Conservation (phyloP, 2,797 vertebrate genomes). For the Hirundo rustica region DNA sequence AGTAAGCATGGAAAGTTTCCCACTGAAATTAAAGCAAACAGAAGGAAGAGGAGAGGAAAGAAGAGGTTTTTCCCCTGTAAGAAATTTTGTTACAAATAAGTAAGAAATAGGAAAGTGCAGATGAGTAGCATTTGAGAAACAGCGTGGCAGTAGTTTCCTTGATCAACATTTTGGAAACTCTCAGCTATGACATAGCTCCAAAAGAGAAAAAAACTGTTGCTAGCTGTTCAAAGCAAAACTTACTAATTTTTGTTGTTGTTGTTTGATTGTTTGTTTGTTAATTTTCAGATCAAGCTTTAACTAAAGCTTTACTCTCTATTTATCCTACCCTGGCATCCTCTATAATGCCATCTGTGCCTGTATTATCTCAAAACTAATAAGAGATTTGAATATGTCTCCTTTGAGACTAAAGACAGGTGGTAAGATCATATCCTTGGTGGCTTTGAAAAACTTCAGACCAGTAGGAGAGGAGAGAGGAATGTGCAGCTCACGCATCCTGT, state of each 20-base stretch:
- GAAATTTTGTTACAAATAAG: conserved; percentile 31
- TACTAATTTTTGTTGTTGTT: not conserved
- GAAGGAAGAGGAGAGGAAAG: not conserved
- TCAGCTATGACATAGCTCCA: not conserved
- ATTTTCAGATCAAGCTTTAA: not conserved
- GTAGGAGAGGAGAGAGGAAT: not conserved
- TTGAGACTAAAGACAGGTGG: not conserved
- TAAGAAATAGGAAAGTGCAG: not conserved
- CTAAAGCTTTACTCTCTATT: not conserved
- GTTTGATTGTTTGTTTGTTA: not conserved
- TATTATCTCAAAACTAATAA: not conserved
- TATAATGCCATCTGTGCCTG: not conserved
- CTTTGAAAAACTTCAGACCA: not conserved
- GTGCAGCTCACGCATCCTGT: not conserved
- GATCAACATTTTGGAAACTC: not conserved
- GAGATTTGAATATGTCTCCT: not conserved
- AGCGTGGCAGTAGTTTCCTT: not conserved
- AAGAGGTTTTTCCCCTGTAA: conserved; percentile 33
- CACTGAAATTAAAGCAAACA: not conserved
- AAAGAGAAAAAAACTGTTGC: not conserved
- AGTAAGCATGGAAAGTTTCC: not conserved
- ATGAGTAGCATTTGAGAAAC: not conserved
- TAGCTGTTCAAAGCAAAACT: not conserved
- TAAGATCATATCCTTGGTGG: not conserved
- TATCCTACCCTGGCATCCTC: not conserved